Conservation (phyloP, 1,140 invertebrate genomes). For the Drosophila cardini region DNA sequence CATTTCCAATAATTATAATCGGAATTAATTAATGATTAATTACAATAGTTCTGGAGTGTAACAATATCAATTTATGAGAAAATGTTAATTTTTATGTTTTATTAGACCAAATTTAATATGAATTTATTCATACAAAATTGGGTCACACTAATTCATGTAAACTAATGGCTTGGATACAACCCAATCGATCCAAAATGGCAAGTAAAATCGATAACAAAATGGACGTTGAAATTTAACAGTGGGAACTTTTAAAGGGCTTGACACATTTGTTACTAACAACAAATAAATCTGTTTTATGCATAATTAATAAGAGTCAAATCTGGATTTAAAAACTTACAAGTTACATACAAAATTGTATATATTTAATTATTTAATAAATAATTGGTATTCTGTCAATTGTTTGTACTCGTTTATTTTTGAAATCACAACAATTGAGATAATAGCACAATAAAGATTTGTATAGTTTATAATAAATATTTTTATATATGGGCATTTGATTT, state of each 20-base stretch:
- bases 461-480: conserved; percentile 18
- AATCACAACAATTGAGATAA: conserved; percentile 23
- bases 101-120: no score
- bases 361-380: conserved; percentile 8
- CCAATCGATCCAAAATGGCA: not conserved
- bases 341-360: not conserved
- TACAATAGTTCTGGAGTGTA: no score
- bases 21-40: no score
- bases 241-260: not conserved
- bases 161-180: not conserved
- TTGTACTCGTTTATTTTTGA: conserved; percentile 15
- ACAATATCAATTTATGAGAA: no score
- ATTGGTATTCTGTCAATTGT: conserved; percentile 24
- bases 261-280: not conserved
- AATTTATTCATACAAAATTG: not conserved
- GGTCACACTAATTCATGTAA: not conserved
- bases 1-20: no score
- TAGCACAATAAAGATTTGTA: conserved; percentile 13
- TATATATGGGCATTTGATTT: conserved; percentile 15
- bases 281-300: not conserved
- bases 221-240: not conserved
- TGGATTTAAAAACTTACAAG: not conserved
- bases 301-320: conserved; percentile 12
- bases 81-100: no score
- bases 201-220: conserved; percentile 4